These are phyloP conservation scores for Sebastiscus albofasciatus DNA, from an alignment of 2,797 vertebrate genomes.

Conservation along the genomic window DNA sequence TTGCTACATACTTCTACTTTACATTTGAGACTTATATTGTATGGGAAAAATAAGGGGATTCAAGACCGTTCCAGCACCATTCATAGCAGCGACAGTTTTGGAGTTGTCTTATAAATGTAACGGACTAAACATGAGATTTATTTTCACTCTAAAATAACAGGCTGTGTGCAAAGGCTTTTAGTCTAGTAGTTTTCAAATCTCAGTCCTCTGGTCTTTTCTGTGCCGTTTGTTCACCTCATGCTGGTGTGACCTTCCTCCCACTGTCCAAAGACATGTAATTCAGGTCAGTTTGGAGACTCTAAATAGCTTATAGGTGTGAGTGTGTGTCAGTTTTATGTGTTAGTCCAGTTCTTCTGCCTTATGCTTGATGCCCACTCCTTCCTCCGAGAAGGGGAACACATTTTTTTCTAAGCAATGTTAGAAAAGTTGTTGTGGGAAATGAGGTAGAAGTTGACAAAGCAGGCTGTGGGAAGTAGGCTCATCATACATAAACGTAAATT, in stretches of 20 bases:
- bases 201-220: background rate
- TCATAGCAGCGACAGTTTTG: background rate
- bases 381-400: background rate
- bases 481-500: background rate
- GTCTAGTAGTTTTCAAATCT: background rate
- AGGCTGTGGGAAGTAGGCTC: background rate
- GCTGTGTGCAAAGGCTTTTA: background rate
- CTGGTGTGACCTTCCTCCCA: background rate
- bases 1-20: background rate
- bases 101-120: background rate
- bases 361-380: background rate
- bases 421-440: background rate
- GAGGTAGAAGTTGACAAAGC: background rate
- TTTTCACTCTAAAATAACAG: background rate
- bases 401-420: background rate
- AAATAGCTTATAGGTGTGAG: conserved; percentile 4
- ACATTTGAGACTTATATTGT: background rate
- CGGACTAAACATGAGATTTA: background rate
- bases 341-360: background rate
- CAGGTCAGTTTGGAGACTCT: conserved; percentile 17
- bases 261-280: conserved; percentile 31
- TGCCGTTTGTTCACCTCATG: background rate
- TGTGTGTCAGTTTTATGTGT: background rate
- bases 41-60: background rate
- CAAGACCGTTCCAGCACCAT: background rate